Conservation (phyloP, 2,888 invertebrate species). For the Formica aserva region DNA sequence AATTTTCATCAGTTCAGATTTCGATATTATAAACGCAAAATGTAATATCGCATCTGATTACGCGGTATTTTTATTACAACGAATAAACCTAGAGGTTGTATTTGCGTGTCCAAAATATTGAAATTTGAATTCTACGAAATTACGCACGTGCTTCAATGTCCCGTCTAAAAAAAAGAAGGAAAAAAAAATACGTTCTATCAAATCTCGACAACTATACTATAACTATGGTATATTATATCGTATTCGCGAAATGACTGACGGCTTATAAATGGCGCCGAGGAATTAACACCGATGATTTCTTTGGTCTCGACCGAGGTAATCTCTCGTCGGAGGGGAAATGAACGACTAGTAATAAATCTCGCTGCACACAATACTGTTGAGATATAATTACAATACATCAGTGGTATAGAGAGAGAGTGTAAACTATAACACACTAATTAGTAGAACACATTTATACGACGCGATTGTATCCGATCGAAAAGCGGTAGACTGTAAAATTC, state of each 20-base stretch:
- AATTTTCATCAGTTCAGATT: background rate
- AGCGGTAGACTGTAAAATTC: background rate
- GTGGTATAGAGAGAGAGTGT: background rate
- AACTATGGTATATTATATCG: background rate
- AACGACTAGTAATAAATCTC: slow-evolving; percentile 36
- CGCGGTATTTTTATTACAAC: background rate
- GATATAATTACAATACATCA: slow-evolving; percentile 36
- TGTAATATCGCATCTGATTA: background rate
- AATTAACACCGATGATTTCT: slow-evolving; percentile 32
- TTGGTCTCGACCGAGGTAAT: slow-evolving; percentile 49
- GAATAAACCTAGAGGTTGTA: background rate
- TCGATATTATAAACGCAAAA: background rate
- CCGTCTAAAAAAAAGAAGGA: background rate
- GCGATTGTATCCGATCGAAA: slow-evolving; percentile 4
- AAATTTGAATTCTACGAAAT: slow-evolving; percentile 26
- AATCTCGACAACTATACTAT: slow-evolving; percentile 3
- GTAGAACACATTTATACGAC: slow-evolving; percentile 11
- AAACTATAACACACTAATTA: background rate
- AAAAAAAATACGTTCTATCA: background rate
- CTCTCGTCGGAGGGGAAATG: slow-evolving; percentile 12
- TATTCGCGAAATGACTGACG: background rate
- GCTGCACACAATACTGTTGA: slow-evolving; percentile 30
- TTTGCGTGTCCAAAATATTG: background rate
- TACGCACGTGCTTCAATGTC: background rate
- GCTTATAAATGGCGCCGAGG: background rate